Base-by-base conservation (phyloP, 2,888 invertebrate species). In the Meandrusa payeni region DNA sequence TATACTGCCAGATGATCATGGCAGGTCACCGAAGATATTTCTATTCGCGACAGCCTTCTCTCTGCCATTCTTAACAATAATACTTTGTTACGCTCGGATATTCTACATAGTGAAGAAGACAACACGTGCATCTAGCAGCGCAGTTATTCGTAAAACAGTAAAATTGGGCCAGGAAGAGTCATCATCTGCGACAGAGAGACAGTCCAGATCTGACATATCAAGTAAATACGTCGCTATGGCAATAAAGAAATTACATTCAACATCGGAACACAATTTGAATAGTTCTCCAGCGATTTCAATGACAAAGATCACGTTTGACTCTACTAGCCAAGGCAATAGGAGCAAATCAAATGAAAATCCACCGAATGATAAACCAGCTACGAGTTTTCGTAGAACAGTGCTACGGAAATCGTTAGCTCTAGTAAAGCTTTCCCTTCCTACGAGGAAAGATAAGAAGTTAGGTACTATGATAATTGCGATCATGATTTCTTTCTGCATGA, bases 381-480 rank as follows among this genome's bases (percentile, higher is more conserved):
- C 62, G 41, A 70, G 76, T 44, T 67, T 78, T 32, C 57, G 64
- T 15, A 68, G 78, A 40, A 67, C 79, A 2, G 76, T 72, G 0
- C 64, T 80, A 20, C 64, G 72, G 32, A 69, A 71, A 39, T 75
- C 76, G 0, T 74, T 76, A 27, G 64, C 69, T 1, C 63, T 75
- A 6, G 52, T 64, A 0, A 89, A 88, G 55, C 89, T 91, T 0
- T 92, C 92, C 0, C 89, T 93, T 40, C 93, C 94, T 80, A 93
- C 93, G 1, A 86, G 90, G 28, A 94, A 94, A 64, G 94, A 95
- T 67, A 91, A 91, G 47, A 92, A 93, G 44, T 77, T 95, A 3
- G 76, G 94, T 12, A 93, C 93, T 47, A 97, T 97, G 97, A 96
- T 97, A 20, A 86, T 96, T 39, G 96, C 95, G 7, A 97, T 97